These are phyloP conservation scores for Orchestia grillus DNA, from an alignment of 1,140 invertebrate genomes.

Conservation along the genomic window DNA sequence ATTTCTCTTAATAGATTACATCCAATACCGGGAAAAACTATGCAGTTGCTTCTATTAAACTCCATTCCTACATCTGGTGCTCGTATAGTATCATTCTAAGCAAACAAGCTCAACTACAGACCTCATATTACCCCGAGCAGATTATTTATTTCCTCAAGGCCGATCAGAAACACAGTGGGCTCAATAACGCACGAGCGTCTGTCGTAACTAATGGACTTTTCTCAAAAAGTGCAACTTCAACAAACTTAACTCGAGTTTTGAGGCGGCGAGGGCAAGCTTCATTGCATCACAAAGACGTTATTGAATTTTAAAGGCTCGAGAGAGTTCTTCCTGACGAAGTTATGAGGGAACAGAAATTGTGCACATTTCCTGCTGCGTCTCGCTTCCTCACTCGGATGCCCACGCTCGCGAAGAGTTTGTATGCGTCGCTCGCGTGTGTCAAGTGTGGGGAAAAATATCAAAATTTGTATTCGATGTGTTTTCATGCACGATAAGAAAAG, in stretches of 20 bases:
- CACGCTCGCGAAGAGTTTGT: not conserved
- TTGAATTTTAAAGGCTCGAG: conserved; percentile 16
- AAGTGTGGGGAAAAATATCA: not conserved
- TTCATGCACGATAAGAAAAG: not conserved
- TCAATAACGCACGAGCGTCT: no score
- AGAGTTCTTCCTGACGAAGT: conserved; percentile 13
- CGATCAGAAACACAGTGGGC: not conserved
- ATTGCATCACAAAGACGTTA: conserved; percentile 40
- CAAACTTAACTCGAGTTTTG: not conserved
- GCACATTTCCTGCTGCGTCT: not conserved
- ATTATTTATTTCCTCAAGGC: not conserved
- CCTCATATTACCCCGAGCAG: not conserved
- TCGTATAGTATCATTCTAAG: no score
- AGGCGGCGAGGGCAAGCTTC: conserved; percentile 23
- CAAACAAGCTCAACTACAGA: no score
- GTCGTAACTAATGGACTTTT: not conserved
- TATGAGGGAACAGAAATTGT: not conserved
- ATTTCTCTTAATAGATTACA: no score
- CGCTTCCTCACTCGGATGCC: not conserved
- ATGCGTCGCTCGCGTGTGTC: not conserved
- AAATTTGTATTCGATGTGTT: not conserved
- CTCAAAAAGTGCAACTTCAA: not conserved
- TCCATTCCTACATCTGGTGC: no score
- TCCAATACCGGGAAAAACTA: no score
- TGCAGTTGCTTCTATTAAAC: no score